Base-by-base conservation (phyloP, 2,797 vertebrate genomes). In the Acanthurus leucopareius region DNA sequence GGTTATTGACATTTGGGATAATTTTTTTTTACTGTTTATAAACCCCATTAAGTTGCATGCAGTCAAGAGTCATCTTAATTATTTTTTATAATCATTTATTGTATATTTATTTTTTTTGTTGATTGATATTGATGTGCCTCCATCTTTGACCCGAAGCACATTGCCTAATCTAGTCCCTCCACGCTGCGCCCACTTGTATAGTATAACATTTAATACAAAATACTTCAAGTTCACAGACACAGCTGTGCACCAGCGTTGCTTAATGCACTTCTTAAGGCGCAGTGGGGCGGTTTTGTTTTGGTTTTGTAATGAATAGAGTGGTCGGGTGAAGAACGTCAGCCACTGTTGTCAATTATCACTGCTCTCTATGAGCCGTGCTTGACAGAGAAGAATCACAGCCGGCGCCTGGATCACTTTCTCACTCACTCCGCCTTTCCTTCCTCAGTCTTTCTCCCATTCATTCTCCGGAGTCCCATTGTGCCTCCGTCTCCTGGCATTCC, bases 261-360 rank as follows among this genome's bases (percentile, higher is more conserved):
- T 83, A 83, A 67, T 89, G 58, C 63, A 64, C 62, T 79, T 87
- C 76, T 77, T 66, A 60, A 78, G 71, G 52, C 61, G 56, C 51
- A 65, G 66, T 68, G 4, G 20, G 32, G 32, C 32, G 32, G 32
- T 35, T 35, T 89, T 90, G 80, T 90, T 90, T 82, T 80, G 79
- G 64, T 78, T 86, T 81, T 68, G 35, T 89, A 89, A 91, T 93
- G 89, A 93, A 93, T 89, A 89, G 87, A 93, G 82, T 78, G 86
- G 86, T 88, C 79, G 60, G 38, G 60, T 67, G 86, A 86, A 79
- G 69, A 83, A 86, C 62, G 69, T 83, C 81, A 80, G 83, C 87
- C 86, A 75, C 71, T 78, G 76, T 81, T 92, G 89, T 94, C 91
- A 92, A 85, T 92, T 91, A 90, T 86, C 79, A 69, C 86, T 53